These are phyloP conservation scores for Dasypogon diadema DNA, from an alignment of 2,888 invertebrate species.

Conservation along the genomic window DNA sequence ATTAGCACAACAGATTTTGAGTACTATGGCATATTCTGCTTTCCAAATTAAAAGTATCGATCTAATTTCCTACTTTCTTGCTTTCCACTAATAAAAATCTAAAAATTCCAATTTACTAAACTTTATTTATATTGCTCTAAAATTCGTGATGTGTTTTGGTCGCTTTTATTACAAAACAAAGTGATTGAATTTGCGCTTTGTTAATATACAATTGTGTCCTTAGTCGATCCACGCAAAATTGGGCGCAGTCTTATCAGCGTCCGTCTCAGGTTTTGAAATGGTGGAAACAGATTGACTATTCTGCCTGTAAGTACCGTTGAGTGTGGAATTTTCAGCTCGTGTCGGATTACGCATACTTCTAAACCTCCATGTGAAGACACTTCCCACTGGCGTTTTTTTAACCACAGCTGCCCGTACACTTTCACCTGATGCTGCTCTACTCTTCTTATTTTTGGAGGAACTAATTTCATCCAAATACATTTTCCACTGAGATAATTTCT, in stretches of 20 bases:
- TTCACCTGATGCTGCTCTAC: conserved; percentile 8
- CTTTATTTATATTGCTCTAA: too few relatives aligned
- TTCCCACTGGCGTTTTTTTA: conserved; percentile 46
- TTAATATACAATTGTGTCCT: too few relatives aligned
- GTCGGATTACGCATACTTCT: conserved; percentile 11
- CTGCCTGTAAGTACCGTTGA: conserved; percentile 38
- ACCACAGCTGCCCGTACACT: conserved; percentile 11
- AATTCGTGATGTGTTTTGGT: too few relatives aligned
- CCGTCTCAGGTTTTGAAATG: conserved; percentile 24
- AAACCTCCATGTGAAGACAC: conserved; percentile 36
- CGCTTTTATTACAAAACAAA: too few relatives aligned
- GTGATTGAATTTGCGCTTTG: too few relatives aligned
- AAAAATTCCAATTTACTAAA: too few relatives aligned
- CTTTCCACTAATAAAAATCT: too few relatives aligned
- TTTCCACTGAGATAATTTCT: conserved; percentile 67
- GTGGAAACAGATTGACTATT: conserved; percentile 42
- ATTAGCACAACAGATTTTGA: too few relatives aligned
- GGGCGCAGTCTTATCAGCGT: conserved; percentile 35
- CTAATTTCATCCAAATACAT: conserved; percentile 62
- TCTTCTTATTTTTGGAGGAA: conserved; percentile 30
- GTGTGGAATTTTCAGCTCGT: conserved; percentile 41
- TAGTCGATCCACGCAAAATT: conserved; percentile 58
- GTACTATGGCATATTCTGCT: too few relatives aligned
- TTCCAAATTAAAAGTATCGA: too few relatives aligned
- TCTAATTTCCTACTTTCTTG: too few relatives aligned